Evolutionary conservation across 2,888 invertebrate species (phyloP), one percentile per base, ranked within the genome.

Genomic region (Amphimallon solstitiale): DNA sequence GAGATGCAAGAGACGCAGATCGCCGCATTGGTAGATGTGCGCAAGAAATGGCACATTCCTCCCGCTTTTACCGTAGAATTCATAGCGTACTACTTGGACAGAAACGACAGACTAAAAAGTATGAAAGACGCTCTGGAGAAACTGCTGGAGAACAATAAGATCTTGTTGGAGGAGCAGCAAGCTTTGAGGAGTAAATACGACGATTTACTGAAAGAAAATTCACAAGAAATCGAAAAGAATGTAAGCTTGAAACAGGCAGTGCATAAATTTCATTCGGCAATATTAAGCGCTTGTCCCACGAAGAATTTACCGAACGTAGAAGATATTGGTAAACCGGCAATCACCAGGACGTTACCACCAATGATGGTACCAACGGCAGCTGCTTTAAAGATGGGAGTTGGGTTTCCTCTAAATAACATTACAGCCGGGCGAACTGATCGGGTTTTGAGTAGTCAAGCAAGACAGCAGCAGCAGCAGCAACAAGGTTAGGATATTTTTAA

Each of bases 51-150:
- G 93, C 95, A 97, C 81, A 92, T 97, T 68, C 91, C 94, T 0
- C 95, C 97, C 0, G 95, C 97, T 0, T 95, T 98, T 79, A 94
- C 93, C 49, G 93, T 95, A 0, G 97, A 97, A 81, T 98, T 96
- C 80, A 92, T 97, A 54, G 94, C 93, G 0, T 98, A 98, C 81
- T 97, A 94, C 79, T 83, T 96, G 63, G 97, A 97, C 81, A 86
- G 97, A 19, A 94, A 95, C 79, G 88, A 90, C 2, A 86, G 96
- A 10, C 89, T 95, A 64, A 87, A 90, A 2, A 90, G 91, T 10
- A 87, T 97, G 84, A 91, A 93, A 73, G 85, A 88, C 19, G 90
- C 92, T 29, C 84, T 95, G 4, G 90, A 92, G 72, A 89, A 92
- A 48, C 86, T 94, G 59, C 85, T 92, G 0, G 88, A 88, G 52